Conservation (phyloP, 2,888 invertebrate genomes). For the Salpingus planirostris region DNA sequence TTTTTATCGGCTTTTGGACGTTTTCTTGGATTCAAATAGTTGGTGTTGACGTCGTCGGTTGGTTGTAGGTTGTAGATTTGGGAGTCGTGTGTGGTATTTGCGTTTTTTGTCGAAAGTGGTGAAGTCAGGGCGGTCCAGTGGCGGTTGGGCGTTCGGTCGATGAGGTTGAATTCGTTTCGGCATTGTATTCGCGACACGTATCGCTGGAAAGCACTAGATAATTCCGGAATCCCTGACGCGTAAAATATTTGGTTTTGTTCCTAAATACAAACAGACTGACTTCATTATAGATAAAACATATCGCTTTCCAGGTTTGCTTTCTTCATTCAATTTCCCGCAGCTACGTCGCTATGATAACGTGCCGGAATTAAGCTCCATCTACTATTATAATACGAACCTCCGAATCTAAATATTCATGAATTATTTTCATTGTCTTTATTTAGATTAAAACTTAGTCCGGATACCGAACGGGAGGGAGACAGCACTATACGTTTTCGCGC, state of each 20-base stretch:
- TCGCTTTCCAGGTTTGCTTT: constrained; percentile 14
- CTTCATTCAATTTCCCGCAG: constrained; percentile 14
- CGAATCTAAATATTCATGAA: constrained; percentile 9
- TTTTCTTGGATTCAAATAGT: too few species aligned
- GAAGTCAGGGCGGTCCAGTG: constrained; percentile 1
- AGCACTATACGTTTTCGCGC: too few species aligned
- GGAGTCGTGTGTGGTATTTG: too few species aligned
- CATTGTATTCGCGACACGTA: constrained; percentile 20
- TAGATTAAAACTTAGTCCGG: neutral
- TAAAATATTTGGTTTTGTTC: constrained; percentile 22
- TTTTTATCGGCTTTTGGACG: too few species aligned
- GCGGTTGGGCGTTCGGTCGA: constrained; percentile 10
- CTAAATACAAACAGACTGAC: constrained; percentile 18
- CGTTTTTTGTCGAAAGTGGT: too few species aligned
- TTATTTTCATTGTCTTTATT: constrained; percentile 5
- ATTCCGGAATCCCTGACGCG: constrained; percentile 22
- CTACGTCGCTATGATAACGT: constrained; percentile 5
- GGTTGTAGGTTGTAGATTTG: too few species aligned
- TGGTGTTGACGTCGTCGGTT: too few species aligned
- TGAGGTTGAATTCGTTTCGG: constrained; percentile 7
- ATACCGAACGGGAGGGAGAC: too few species aligned
- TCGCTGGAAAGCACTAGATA: constrained; percentile 20
- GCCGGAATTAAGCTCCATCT: constrained; percentile 5
- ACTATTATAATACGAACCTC: too few species aligned
- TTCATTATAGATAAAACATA: constrained; percentile 19